phyloP scores from a whole-genome alignment of 2,888 invertebrate species.

The Pediacus dermestoides region DNA sequence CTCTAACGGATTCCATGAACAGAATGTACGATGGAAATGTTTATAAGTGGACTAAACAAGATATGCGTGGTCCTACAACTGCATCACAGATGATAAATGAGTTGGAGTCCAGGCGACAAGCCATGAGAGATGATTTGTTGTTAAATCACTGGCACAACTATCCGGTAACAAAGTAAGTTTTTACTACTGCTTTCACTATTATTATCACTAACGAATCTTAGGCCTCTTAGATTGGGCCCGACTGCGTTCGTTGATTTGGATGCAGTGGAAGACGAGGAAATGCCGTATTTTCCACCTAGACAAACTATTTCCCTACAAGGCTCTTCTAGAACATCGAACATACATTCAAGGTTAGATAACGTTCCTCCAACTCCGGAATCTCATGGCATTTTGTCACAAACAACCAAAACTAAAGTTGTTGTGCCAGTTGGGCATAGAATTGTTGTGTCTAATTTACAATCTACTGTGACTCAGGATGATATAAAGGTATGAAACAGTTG shows the following conservation, averaged over 20 bases:
- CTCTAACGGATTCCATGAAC: slow-evolving; percentile 18
- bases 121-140: slow-evolving; percentile 29
- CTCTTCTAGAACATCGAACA: slow-evolving; percentile 37
- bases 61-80: slow-evolving; percentile 23
- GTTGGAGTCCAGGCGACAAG: slow-evolving; percentile 31
- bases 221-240: slow-evolving; percentile 15
- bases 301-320: slow-evolving; percentile 37
- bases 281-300: slow-evolving; percentile 31
- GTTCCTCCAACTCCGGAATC: slow-evolving; percentile 38
- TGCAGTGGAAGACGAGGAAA: slow-evolving; percentile 42
- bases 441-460: slow-evolving; percentile 85
- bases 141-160: slow-evolving; percentile 32
- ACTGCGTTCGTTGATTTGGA: slow-evolving; percentile 43
- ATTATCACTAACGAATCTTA: slow-evolving; percentile 17
- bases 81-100: slow-evolving; percentile 37
- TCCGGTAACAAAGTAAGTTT: slow-evolving; percentile 27
- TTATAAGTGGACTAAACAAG: slow-evolving; percentile 39
- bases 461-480: slow-evolving; percentile 84
- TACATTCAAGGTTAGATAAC: slow-evolving; percentile 52
- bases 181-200: too few relatives aligned
- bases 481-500: slow-evolving; percentile 63
- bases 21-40: slow-evolving; percentile 25
- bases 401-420: slow-evolving; percentile 50
- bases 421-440: slow-evolving; percentile 71
- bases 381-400: slow-evolving; percentile 42